Conservation (phyloP, 2,113 vertebrate species). For the Heliornis fulica region DNA sequence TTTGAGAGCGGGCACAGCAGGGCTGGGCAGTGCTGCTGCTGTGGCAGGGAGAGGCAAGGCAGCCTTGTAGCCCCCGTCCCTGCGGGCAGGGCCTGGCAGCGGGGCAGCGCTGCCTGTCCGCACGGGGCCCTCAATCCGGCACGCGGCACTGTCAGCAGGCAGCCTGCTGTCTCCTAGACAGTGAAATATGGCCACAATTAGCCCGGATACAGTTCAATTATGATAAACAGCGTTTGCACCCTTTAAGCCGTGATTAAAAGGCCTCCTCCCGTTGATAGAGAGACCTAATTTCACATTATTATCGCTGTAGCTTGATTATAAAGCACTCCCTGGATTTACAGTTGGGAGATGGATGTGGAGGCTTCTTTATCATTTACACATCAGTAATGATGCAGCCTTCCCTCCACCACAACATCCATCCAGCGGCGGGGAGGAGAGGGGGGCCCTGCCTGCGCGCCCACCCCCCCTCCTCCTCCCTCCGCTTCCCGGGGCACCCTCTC, state of each 20-base stretch:
- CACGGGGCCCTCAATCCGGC: conserved; percentile 10
- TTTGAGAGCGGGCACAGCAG: not conserved
- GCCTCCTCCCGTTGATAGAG: conserved; percentile 91
- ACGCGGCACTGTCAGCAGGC: conserved; percentile 56
- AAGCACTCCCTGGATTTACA: conserved; percentile 80
- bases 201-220: conserved; percentile 96
- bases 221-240: conserved; percentile 91
- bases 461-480: conserved; percentile 21
- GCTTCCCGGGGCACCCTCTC: conserved; percentile 59
- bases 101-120: not conserved
- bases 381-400: conserved; percentile 82
- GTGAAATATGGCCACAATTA: conserved; percentile 99
- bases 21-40: not conserved
- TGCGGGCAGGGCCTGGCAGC: not conserved
- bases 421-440: not conserved
- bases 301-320: conserved; percentile 85
- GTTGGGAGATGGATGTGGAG: conserved; percentile 72
- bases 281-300: conserved; percentile 97
- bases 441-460: conserved; percentile 29
- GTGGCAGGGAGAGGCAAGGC: not conserved
- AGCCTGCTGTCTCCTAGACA: conserved; percentile 81
- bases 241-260: conserved; percentile 97
- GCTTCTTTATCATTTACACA: conserved; percentile 95
- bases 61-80: not conserved
- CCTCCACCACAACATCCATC: conserved; percentile 82